Evolutionary conservation across 2,113 vertebrate genomes (phyloP), one percentile per base, ranked within the genome.

Genomic region (Columba livia): DNA sequence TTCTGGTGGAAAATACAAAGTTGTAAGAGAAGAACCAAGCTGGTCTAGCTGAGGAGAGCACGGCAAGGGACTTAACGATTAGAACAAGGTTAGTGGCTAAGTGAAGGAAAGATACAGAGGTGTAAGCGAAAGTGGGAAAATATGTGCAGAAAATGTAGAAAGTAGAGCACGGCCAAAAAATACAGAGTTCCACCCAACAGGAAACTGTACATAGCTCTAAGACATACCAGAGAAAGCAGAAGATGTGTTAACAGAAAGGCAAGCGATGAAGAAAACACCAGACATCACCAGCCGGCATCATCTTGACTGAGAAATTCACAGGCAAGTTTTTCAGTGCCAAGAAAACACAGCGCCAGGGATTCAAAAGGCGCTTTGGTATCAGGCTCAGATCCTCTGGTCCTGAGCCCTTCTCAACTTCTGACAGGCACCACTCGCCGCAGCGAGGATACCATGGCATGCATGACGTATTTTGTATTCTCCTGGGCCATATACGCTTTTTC

Each of bases 1-100:
- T 96, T 80, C 77, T 94, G 79, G 64, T 92, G 73, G 94, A 97
- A 96, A 93, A 96, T 47, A 28, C 15, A 42, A 85, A 94, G 31
- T 29, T 42, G 8, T 57, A 77, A 94, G 85, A 85, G 53, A 90
- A 34, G 58, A 71, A 57, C 9, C 15, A 65, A 82, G 79, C 65
- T 79, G 54, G 79, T 90, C 57, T 91, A 85, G 92, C 34, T n/a
- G 65, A 47, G 42, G 14, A 66, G 44, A 64, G 60, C 1, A 4
- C 24, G 47, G 53, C 64, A 38, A 70, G 16, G 56, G 79, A 90
- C 88, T 58, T 14, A 87, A 54, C 47, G 19, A 16, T 79, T 75
- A 74, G 57, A 60, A 77, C 42, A 53, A 31, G 47, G 57, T 71
- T 64, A 62, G 7, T 6, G 21, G 58, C 92, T 94, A 71, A 92